Evolutionary conservation across 2,797 vertebrate genomes (phyloP).

Genomic region (Betta splendens): DNA sequence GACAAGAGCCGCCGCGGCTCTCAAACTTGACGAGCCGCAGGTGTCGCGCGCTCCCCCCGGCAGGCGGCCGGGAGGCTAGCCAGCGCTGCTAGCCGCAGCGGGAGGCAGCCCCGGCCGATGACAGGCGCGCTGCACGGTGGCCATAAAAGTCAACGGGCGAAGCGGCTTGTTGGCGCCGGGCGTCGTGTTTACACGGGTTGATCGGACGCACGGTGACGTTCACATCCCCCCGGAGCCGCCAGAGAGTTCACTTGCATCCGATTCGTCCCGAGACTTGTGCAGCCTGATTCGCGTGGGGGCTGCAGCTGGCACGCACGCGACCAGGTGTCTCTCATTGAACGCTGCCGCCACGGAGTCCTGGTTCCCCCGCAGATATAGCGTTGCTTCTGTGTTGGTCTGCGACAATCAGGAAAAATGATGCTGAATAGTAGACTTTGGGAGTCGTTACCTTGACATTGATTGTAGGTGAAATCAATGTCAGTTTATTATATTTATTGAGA

Average conservation of each 20-base stretch:
- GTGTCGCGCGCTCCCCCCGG: conserved; percentile 44
- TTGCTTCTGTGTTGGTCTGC: background rate
- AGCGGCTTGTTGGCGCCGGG: background rate
- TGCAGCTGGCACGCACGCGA: conserved; percentile 43
- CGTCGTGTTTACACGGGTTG: background rate
- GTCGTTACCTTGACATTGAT: conserved; percentile 5
- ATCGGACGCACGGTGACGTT: background rate
- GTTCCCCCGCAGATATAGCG: background rate
- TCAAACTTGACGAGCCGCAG: conserved; percentile 31
- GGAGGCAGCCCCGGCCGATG: conserved; percentile 57
- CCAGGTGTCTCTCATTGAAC: conserved; percentile 35
- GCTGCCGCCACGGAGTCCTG: background rate
- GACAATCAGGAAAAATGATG: background rate
- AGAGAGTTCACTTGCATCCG: conserved; percentile 3
- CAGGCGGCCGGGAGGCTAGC: conserved; percentile 59
- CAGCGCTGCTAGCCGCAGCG: conserved; percentile 68
- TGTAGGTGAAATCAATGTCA: conserved; percentile 17
- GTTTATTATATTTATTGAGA: background rate
- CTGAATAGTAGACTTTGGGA: background rate
- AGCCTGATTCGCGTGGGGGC: conserved; percentile 12
- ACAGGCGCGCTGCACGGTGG: conserved; percentile 33
- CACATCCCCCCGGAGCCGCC: background rate
- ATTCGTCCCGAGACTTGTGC: conserved; percentile 27
- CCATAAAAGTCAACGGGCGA: conserved; percentile 35
- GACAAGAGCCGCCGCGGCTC: conserved; percentile 6